Base-by-base conservation (phyloP, 2,113 vertebrate species). In the Bubo bubo region DNA sequence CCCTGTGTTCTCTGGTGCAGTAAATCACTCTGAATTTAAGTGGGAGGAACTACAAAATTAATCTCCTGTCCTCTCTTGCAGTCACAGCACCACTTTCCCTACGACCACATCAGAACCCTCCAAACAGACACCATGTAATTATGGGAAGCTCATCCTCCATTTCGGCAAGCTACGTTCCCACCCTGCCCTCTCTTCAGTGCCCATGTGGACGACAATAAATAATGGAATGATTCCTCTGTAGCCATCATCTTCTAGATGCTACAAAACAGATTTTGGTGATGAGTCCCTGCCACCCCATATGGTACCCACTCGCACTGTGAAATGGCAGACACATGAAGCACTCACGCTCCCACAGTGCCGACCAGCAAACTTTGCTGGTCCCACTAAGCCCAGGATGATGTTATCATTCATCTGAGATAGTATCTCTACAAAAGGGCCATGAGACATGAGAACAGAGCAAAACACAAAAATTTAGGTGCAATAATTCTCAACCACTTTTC, bases 1-100 rank as follows among this genome's bases (percentile, higher is more conserved):
- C 84, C 67, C 73, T 62, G 22, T 41, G 70, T 66, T 73, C 60
- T 76, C 76, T 82, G 62, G 27, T 73, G 49, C 86, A 91, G 16
- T 93, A 89, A 96, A 94, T 92, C 73, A 74, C 86, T 53, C 8
- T 11, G 39, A 90, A 34, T 83, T 71, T 28, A 88, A 89, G 88
- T 37, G 60, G 88, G 80, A 95, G 86, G 80, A 79, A 92, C 32
- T 71, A 87, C 24, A 93, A 34, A 87, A 72, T 81, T 75, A 23
- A 84, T 95, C 88, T 88, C 59, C 72, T 88, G 23, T 21, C 75
- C 68, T 63, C 28, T 81, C 55, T 73, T 68, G 67, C 72, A 94
- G 63, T 45, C 88, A 73, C 82, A 83, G 90, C 47, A 49, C 52
- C 55, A 59, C 90, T 95, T 94, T 95, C 80, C 64, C 60, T 84